These are phyloP conservation scores for Dermochelys coriacea DNA, from an alignment of 2,797 vertebrate genomes.

Conservation along the genomic window DNA sequence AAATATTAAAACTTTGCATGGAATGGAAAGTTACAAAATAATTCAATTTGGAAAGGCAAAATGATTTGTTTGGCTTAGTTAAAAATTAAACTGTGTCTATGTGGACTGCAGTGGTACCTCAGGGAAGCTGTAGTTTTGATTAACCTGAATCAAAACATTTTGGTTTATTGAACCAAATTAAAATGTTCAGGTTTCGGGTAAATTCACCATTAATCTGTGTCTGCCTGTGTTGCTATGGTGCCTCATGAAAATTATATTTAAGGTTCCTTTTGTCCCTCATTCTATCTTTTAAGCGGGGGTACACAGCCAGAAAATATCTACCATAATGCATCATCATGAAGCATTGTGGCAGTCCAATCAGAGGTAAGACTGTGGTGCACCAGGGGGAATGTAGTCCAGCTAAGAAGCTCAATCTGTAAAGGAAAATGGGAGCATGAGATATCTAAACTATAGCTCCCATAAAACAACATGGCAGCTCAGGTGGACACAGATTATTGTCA, in stretches of 20 bases:
- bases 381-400: background rate
- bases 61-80: background rate
- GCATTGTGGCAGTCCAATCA: background rate
- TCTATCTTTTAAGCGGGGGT: background rate
- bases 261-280: background rate
- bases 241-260: background rate
- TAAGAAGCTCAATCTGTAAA: background rate
- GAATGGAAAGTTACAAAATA: background rate
- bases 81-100: background rate
- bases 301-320: background rate
- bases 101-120: background rate
- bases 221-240: background rate
- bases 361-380: background rate
- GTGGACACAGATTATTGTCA: background rate
- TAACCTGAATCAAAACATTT: background rate
- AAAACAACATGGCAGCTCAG: background rate
- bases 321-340: rapidly evolving
- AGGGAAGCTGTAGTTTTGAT: background rate
- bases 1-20: background rate
- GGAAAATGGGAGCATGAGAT: background rate
- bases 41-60: background rate
- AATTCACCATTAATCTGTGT: background rate
- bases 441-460: background rate
- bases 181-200: background rate
- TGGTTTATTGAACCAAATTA: background rate